These are phyloP conservation scores for Ctenomys sociabilis DNA, from an alignment of 2,113 vertebrate genomes.

Conservation along the genomic window DNA sequence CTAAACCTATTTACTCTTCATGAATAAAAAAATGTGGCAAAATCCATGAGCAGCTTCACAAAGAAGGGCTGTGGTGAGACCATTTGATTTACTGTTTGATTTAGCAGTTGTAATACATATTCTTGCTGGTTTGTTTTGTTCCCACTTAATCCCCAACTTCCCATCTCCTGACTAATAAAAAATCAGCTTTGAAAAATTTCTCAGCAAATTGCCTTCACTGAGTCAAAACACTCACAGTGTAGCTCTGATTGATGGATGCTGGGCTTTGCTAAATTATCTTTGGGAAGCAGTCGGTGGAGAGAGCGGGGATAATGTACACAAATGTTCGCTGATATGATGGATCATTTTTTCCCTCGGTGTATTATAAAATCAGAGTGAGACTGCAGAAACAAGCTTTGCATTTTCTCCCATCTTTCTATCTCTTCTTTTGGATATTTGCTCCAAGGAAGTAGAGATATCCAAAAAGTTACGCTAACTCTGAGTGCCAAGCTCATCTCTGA, in stretches of 20 bases:
- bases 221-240: background rate
- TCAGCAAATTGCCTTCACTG: background rate
- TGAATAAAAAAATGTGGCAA: background rate
- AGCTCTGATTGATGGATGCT: slow-evolving; percentile 42
- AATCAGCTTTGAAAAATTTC: slow-evolving; percentile 40
- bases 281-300: slow-evolving; percentile 1
- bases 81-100: slow-evolving; percentile 46
- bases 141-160: slow-evolving; percentile 61
- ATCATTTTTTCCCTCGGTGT: background rate
- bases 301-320: background rate
- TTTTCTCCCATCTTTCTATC: slow-evolving; percentile 7
- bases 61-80: background rate
- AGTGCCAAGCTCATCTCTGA: background rate
- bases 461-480: background rate
- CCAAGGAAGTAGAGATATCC: background rate
- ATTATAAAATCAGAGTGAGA: background rate
- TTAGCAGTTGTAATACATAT: background rate
- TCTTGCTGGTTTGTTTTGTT: slow-evolving; percentile 62
- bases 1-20: slow-evolving; percentile 19
- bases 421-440: slow-evolving; percentile 35
- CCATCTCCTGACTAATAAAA: slow-evolving; percentile 61
- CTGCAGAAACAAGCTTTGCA: background rate
- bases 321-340: background rate
- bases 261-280: slow-evolving; percentile 49
- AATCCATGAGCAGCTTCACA: background rate